phyloP scores from a whole-genome alignment of 1,140 invertebrate genomes.

The Brachionus calyciflorus region DNA sequence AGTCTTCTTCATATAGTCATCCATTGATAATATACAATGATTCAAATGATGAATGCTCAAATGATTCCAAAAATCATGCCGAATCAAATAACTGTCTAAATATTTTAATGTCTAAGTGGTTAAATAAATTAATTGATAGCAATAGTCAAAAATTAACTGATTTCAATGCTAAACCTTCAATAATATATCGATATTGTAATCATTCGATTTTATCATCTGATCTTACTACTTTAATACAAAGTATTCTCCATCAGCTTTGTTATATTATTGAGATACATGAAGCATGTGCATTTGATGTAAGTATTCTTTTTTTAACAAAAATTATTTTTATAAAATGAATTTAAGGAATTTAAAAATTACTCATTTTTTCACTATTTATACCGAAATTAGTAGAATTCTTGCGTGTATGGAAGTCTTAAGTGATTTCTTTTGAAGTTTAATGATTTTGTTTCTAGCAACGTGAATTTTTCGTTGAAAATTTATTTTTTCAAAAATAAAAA shows the following conservation, averaged over 20 bases:
- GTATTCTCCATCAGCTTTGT: conserved; percentile 31
- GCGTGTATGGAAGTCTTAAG: too few species aligned
- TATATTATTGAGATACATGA: conserved; percentile 41
- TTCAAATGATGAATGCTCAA: not conserved
- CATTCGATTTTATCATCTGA: conserved; percentile 33
- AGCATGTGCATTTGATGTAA: conserved; percentile 39
- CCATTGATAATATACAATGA: conserved; percentile 8
- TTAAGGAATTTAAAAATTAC: too few species aligned
- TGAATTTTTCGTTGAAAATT: too few species aligned
- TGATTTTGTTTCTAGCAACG: too few species aligned
- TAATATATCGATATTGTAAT: conserved; percentile 14
- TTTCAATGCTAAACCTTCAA: not conserved
- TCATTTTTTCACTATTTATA: too few species aligned
- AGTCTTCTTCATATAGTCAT: not conserved
- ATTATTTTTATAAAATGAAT: not conserved
- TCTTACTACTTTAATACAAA: conserved; percentile 28
- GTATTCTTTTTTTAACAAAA: not conserved
- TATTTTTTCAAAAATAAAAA: not conserved
- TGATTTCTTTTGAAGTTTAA: too few species aligned
- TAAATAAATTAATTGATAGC: conserved; percentile 8
- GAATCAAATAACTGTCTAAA: not conserved
- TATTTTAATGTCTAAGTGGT: conserved; percentile 18
- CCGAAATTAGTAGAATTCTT: too few species aligned
- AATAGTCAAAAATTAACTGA: not conserved
- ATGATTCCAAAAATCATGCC: not conserved